Evolutionary conservation across 1,140 invertebrate species (phyloP).

Genomic region (Dendrolimus kikuchii): DNA sequence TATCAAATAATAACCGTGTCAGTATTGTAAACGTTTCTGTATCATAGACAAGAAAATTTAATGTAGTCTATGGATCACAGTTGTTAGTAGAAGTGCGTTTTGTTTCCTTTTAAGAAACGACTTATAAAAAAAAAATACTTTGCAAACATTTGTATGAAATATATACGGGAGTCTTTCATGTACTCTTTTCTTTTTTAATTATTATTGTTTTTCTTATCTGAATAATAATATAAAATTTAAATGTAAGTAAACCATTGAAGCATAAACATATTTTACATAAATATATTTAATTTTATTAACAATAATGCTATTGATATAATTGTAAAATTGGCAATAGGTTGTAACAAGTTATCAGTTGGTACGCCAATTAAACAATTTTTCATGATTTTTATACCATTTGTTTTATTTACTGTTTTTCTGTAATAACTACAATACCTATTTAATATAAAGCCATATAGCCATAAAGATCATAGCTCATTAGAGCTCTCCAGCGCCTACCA

Average conservation of each 20-base stretch:
- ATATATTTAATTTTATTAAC: constrained; percentile 71
- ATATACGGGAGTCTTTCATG: constrained; percentile 53
- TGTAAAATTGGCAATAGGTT: constrained; percentile 71
- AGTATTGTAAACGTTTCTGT: no score
- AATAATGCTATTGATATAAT: constrained; percentile 68
- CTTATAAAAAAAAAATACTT: constrained; percentile 3
- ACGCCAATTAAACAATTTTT: constrained; percentile 72
- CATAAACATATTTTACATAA: constrained; percentile 71
- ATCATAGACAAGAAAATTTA: no score
- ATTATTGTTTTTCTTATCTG: constrained; percentile 52
- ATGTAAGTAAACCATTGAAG: constrained; percentile 69
- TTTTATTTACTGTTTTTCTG: constrained; percentile 43
- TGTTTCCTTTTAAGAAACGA: no score
- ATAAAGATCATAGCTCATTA: no score
- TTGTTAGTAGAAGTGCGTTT: no score
- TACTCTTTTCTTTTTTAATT: constrained; percentile 50
- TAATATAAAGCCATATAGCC: not conserved
- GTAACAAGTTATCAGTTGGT: constrained; percentile 70
- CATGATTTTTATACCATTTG: constrained; percentile 63
- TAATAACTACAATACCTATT: not conserved
- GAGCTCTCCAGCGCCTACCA: no score
- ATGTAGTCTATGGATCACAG: no score
- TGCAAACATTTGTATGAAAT: constrained; percentile 43
- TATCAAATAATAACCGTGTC: no score
- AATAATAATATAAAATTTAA: constrained; percentile 69